phyloP scores from a whole-genome alignment of 2,797 vertebrate genomes.

The Sphenodon punctatus region DNA sequence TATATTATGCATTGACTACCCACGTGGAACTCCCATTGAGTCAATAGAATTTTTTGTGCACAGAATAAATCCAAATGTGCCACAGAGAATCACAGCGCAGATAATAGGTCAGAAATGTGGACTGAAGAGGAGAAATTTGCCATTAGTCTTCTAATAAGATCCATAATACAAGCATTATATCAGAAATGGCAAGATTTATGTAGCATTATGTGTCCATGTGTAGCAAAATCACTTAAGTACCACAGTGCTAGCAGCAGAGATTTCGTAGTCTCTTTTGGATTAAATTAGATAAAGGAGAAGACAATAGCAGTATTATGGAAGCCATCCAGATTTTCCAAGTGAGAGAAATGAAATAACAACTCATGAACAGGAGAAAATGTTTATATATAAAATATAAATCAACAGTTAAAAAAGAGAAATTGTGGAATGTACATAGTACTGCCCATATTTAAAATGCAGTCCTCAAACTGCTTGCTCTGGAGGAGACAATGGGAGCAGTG shows the following conservation, averaged over 20 bases:
- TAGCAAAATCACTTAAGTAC: slow-evolving; percentile 47
- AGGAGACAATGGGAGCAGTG: too few relatives aligned
- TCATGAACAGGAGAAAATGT: background rate
- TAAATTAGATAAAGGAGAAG: slow-evolving; percentile 31
- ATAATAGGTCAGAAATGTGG: background rate
- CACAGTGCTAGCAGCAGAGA: slow-evolving; percentile 26
- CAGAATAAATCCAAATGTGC: background rate
- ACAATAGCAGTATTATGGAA: slow-evolving; percentile 22
- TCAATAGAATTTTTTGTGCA: background rate
- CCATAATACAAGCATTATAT: slow-evolving; percentile 37
- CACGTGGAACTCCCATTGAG: background rate
- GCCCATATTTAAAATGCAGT: too few relatives aligned
- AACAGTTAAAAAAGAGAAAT: background rate
- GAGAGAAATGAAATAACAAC: background rate
- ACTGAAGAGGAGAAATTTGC: background rate
- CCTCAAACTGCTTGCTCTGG: too few relatives aligned
- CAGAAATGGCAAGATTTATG: slow-evolving; percentile 48
- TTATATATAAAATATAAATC: background rate
- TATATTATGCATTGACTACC: background rate
- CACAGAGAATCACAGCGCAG: background rate
- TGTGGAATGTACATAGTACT: background rate
- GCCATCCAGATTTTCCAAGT: background rate
- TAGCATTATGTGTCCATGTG: slow-evolving; percentile 12
- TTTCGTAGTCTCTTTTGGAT: slow-evolving; percentile 29
- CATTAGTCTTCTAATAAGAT: slow-evolving; percentile 34